These are phyloP conservation scores for Itoplectis maculator DNA, from an alignment of 2,888 invertebrate species.

Conservation along the genomic window DNA sequence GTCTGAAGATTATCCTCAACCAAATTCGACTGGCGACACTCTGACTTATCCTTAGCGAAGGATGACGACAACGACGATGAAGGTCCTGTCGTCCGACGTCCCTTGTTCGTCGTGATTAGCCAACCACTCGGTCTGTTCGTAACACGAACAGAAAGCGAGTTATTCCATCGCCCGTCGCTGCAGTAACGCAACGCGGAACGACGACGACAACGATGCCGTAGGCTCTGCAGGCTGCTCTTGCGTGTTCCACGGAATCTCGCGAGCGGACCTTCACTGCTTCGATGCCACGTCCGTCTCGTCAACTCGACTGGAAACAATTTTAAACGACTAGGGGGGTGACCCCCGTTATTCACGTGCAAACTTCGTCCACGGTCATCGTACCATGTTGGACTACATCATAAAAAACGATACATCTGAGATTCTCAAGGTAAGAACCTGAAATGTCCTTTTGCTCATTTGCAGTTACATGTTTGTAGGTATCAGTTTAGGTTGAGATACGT, in stretches of 20 bases:
- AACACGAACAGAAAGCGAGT: slow-evolving; percentile 23
- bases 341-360: not conserved
- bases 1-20: slow-evolving; percentile 49
- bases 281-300: slow-evolving; percentile 60
- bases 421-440: not conserved
- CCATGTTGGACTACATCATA: not conserved
- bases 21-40: slow-evolving; percentile 18
- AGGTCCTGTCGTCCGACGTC: slow-evolving; percentile 43
- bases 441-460: slow-evolving; percentile 15
- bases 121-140: not conserved
- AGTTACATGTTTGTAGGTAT: slow-evolving; percentile 13
- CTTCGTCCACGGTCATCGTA: slow-evolving; percentile 20
- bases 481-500: too few relatives aligned
- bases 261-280: slow-evolving; percentile 35
- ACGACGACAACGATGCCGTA: slow-evolving; percentile 8
- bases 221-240: slow-evolving; percentile 12
- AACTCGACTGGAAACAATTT: slow-evolving; percentile 62
- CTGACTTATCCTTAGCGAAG: slow-evolving; percentile 30
- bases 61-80: slow-evolving; percentile 28
- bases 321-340: slow-evolving; percentile 18
- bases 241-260: slow-evolving; percentile 24
- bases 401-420: not conserved
- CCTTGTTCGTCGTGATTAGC: slow-evolving; percentile 44
- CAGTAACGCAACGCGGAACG: slow-evolving; percentile 14
- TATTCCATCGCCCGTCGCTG: slow-evolving; percentile 27